phyloP scores from a whole-genome alignment of 2,797 vertebrate species.

The Parambassis ranga region DNA sequence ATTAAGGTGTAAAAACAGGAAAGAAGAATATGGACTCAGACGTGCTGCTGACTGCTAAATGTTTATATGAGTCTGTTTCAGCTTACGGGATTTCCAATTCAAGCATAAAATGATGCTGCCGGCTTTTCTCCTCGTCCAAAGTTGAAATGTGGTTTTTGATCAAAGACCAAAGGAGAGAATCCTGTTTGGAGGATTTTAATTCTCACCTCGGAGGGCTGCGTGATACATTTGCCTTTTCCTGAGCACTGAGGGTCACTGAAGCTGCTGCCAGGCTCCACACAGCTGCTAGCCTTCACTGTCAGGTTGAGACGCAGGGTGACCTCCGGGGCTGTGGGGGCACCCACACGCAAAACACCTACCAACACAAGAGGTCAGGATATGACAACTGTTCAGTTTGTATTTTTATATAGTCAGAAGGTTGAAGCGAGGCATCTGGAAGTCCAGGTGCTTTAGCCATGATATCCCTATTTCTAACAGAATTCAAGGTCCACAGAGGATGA shows the following conservation, averaged over 20 bases:
- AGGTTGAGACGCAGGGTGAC: slow-evolving; percentile 91
- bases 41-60: neutral
- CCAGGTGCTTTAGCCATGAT: no score
- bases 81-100: neutral
- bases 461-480: neutral
- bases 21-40: no score
- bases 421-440: no score
- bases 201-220: slow-evolving; percentile 88
- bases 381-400: neutral
- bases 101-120: neutral
- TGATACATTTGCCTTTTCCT: slow-evolving; percentile 90
- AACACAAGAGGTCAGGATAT: neutral
- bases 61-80: neutral
- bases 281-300: slow-evolving; percentile 90
- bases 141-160: neutral
- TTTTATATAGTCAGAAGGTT: no score
- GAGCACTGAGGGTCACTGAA: slow-evolving; percentile 86
- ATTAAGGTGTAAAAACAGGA: no score
- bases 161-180: neutral
- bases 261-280: slow-evolving; percentile 81
- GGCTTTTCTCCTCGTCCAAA: neutral
- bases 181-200: neutral
- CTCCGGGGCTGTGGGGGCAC: slow-evolving; percentile 76
- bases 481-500: neutral
- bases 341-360: slow-evolving; percentile 80